Percentiles rank a stretch among this genome's conserved stretches.
Conservation (phyloP, 2,113 vertebrate species). For the Phylloscopus trochiloides region DNA sequence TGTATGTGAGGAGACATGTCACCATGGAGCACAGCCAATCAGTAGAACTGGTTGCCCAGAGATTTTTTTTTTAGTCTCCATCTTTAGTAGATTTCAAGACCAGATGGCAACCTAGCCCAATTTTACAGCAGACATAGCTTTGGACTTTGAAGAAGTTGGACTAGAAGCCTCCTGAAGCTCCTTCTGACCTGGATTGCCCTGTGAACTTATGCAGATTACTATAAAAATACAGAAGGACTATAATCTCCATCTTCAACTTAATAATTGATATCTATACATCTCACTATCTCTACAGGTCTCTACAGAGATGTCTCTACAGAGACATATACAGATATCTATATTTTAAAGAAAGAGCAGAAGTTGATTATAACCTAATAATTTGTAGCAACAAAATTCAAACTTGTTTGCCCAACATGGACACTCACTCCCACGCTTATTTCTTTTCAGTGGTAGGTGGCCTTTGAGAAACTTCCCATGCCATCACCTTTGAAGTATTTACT, state of each 20-base stretch:
- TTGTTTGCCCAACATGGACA: neutral
- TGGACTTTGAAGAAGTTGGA: neutral
- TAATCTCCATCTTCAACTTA: neutral
- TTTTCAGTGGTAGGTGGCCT: neutral
- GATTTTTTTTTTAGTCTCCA: neutral
- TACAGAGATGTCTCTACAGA: neutral
- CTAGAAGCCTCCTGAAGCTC: neutral
- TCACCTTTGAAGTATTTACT: neutral
- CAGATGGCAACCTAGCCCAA: neutral
- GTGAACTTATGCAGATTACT: neutral
- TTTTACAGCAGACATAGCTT: neutral
- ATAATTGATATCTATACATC: neutral
- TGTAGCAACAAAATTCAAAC: neutral
- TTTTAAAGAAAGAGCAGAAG: neutral
- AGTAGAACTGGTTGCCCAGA: neutral
- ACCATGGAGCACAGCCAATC: neutral
- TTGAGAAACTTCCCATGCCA: neutral
- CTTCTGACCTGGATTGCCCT: neutral
- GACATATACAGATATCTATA: rapidly evolving
- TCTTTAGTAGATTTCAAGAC: neutral
- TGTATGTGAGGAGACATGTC: neutral
- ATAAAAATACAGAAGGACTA: neutral
- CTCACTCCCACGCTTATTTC: neutral
- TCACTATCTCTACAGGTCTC: neutral
- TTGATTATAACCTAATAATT: neutral